These are phyloP conservation scores for Amazona vittata DNA, from an alignment of 2,113 vertebrate species.

Conservation along the genomic window DNA sequence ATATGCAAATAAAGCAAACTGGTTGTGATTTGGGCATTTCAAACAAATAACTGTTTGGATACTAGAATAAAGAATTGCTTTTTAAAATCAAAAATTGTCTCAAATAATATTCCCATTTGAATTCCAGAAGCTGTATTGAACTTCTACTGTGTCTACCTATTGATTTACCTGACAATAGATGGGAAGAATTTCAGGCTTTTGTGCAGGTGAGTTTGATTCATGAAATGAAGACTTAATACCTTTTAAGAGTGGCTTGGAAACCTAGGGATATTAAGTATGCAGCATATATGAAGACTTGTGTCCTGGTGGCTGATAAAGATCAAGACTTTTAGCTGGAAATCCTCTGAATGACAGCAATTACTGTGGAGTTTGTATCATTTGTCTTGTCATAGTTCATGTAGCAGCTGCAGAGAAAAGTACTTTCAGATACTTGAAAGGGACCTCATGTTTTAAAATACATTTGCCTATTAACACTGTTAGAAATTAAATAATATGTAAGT, in stretches of 20 bases:
- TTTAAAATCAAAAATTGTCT: background rate
- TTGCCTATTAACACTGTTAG: background rate
- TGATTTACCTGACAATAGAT: constrained; percentile 86
- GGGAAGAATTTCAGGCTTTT: constrained; percentile 87
- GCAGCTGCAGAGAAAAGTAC: background rate
- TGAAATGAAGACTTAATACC: background rate
- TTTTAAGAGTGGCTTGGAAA: background rate
- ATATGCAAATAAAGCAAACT: background rate
- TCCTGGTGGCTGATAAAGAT: constrained; percentile 24
- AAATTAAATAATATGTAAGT: background rate
- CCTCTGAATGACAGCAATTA: background rate
- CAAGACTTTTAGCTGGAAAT: constrained; percentile 9
- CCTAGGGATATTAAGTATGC: background rate
- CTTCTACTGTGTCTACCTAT: constrained; percentile 88
- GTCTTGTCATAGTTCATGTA: background rate
- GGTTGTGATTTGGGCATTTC: background rate
- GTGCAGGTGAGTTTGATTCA: constrained; percentile 83
- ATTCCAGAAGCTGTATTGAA: constrained; percentile 92
- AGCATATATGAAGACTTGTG: background rate
- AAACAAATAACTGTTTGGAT: background rate
- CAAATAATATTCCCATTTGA: background rate
- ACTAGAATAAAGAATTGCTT: background rate
- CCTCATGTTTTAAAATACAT: background rate
- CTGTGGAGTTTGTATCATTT: background rate
- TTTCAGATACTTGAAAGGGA: background rate